Percentiles rank a stretch among this genome's conserved stretches.
Conservation (phyloP, 2,113 vertebrate genomes). For the Periophthalmodon schlosseri region DNA sequence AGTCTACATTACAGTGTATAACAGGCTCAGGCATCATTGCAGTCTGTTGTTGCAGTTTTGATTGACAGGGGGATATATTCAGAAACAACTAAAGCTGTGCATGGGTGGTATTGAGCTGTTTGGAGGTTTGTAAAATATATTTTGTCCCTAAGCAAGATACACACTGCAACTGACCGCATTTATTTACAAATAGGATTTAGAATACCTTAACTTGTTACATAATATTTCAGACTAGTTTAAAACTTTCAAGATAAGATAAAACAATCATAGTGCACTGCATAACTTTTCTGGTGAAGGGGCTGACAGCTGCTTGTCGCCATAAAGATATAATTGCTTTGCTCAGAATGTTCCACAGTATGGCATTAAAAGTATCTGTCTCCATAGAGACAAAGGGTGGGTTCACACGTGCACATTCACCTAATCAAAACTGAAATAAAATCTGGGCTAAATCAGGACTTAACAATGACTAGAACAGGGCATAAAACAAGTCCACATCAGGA, state of each 20-base stretch:
- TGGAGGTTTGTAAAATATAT: not conserved
- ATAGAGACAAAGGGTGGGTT: too few species aligned
- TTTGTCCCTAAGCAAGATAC: not conserved
- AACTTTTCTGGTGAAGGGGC: too few species aligned
- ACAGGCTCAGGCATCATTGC: slow-evolving; percentile 48
- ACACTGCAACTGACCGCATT: not conserved
- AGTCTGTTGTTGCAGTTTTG: slow-evolving; percentile 26
- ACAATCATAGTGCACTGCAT: not conserved
- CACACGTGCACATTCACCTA: too few species aligned
- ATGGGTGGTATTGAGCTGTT: not conserved
- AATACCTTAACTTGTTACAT: not conserved
- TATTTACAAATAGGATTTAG: not conserved
- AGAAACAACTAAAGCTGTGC: slow-evolving; percentile 26
- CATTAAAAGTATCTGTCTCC: too few species aligned
- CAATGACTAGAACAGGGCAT: too few species aligned
- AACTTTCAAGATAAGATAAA: not conserved
- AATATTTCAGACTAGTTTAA: not conserved
- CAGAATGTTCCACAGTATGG: too few species aligned
- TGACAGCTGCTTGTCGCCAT: too few species aligned
- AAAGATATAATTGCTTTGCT: too few species aligned
- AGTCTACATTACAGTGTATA: slow-evolving; percentile 49
- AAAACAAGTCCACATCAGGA: too few species aligned
- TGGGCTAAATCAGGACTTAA: too few species aligned
- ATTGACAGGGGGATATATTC: slow-evolving; percentile 28
- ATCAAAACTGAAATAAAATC: too few species aligned